phyloP scores from a whole-genome alignment of 2,113 vertebrate genomes.

The Hemichromis elongatus region DNA sequence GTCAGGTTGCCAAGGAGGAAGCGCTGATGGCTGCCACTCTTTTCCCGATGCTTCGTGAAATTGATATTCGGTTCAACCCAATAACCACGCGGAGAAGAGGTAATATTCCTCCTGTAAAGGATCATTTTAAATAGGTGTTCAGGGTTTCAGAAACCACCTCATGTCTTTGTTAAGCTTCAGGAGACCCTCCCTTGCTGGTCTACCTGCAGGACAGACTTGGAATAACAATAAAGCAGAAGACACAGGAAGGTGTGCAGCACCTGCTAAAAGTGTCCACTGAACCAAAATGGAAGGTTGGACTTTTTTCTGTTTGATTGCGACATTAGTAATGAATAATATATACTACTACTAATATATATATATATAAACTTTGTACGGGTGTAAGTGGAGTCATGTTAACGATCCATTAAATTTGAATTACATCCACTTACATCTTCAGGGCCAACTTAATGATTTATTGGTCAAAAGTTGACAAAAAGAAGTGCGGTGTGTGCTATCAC shows the following conservation, averaged over 20 bases:
- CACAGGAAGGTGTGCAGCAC: conserved; percentile 24
- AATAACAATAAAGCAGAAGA: conserved; percentile 68
- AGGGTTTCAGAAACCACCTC: background rate
- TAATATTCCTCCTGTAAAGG: conserved; percentile 26
- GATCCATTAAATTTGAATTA: fast-evolving
- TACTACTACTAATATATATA: no score
- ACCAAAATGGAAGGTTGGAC: conserved; percentile 72
- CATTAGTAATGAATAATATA: no score
- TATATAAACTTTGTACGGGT: background rate
- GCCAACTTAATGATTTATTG: background rate
- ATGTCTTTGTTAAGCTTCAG: conserved; percentile 50
- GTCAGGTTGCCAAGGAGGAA: conserved; percentile 79
- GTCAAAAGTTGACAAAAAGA: background rate
- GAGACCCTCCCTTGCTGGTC: conserved; percentile 74
- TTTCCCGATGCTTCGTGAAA: conserved; percentile 76
- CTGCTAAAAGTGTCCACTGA: conserved; percentile 55
- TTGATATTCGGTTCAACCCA: conserved; percentile 81
- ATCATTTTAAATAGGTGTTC: background rate
- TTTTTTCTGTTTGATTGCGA: background rate
- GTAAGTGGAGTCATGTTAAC: background rate
- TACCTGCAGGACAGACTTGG: conserved; percentile 78
- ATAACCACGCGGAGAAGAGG: conserved; percentile 72
- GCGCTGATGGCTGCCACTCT: conserved; percentile 76
- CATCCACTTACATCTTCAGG: background rate
- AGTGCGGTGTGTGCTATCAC: background rate